Evolutionary conservation across 2,113 vertebrate species (phyloP).

Genomic region (Toxostoma redivivum): DNA sequence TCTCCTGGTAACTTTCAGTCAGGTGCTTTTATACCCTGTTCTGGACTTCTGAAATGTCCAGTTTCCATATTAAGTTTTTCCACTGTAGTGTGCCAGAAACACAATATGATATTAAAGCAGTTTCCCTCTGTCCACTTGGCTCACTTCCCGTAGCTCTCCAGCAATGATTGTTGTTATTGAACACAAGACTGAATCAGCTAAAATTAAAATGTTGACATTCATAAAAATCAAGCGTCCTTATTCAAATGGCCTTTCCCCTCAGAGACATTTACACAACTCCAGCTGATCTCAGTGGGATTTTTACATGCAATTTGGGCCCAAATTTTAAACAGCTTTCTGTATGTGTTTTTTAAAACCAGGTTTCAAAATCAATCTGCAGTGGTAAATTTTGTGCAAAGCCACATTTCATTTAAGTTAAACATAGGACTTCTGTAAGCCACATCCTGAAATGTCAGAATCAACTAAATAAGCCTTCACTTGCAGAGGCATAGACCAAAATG

Average conservation of each 20-base stretch:
- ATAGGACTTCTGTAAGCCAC: not conserved
- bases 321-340: not conserved
- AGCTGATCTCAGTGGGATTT: not conserved
- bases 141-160: conserved; percentile 19
- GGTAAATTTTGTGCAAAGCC: not conserved
- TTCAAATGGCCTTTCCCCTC: not conserved
- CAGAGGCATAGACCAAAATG: not conserved
- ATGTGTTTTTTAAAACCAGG: not conserved
- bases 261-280: not conserved
- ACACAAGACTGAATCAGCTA: conserved; percentile 28
- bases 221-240: not conserved
- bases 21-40: conserved; percentile 31
- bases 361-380: not conserved
- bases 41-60: conserved; percentile 2
- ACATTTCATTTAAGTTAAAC: not conserved
- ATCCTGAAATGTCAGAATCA: not conserved
- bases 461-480: not conserved
- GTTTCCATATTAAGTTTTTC: conserved; percentile 50
- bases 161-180: conserved; percentile 16
- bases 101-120: conserved; percentile 33
- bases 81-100: conserved; percentile 39
- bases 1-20: not conserved
- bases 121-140: conserved; percentile 56
- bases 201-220: conserved; percentile 15
- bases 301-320: not conserved